Conservation (phyloP, 2,797 vertebrate genomes). For the Amphiprion clarkii region DNA sequence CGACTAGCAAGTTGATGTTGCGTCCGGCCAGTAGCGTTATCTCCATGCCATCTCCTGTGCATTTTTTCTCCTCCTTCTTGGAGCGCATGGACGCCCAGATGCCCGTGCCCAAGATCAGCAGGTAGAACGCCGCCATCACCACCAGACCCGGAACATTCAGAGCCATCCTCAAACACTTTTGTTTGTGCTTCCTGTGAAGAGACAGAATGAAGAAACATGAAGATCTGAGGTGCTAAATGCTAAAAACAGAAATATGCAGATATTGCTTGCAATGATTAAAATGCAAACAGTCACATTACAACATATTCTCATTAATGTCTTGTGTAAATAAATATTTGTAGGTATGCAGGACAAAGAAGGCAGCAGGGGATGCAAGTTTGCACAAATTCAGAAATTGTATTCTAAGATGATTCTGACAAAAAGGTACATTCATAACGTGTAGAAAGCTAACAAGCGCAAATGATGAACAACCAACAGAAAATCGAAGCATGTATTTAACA, state of each 20-base stretch:
- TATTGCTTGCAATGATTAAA: constrained; percentile 9
- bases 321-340: constrained; percentile 16
- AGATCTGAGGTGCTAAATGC: not conserved
- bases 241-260: not conserved
- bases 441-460: constrained; percentile 53
- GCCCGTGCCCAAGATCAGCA: constrained; percentile 83
- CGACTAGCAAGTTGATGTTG: constrained; percentile 84
- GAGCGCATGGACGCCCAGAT: constrained; percentile 89
- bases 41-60: constrained; percentile 80
- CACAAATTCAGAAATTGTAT: constrained; percentile 28
- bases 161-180: constrained; percentile 73
- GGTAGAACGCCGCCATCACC: constrained; percentile 84
- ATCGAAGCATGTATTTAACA: constrained; percentile 37
- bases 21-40: constrained; percentile 87
- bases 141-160: constrained; percentile 85
- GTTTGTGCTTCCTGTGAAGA: constrained; percentile 42
- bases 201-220: constrained; percentile 29
- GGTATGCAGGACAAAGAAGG: constrained; percentile 19
- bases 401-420: constrained; percentile 39
- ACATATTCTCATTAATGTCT: not conserved
- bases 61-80: constrained; percentile 82
- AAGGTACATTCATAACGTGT: constrained; percentile 24
- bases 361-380: constrained; percentile 25
- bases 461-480: constrained; percentile 34
- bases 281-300: constrained; percentile 1